Evolutionary conservation across 2,797 vertebrate species (phyloP).

Genomic region (Pteronotus mesoamericanus): DNA sequence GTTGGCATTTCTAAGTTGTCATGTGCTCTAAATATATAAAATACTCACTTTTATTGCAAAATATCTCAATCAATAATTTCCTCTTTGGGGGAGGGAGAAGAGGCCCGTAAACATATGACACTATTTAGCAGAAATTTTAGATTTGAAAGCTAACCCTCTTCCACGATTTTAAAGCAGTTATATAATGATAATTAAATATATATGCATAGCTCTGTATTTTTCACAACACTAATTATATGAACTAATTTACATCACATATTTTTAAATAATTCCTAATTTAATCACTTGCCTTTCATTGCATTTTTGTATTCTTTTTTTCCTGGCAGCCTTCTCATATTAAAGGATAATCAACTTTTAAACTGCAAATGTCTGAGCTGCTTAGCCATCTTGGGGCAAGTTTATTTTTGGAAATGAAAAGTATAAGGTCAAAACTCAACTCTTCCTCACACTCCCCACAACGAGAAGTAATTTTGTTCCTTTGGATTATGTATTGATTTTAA

Average conservation of each 20-base stretch:
- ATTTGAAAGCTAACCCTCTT: neutral
- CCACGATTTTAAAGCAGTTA: neutral
- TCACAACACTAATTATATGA: neutral
- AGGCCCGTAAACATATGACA: neutral
- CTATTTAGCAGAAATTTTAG: neutral
- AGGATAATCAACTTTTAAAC: slow-evolving; percentile 34
- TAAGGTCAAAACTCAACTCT: slow-evolving; percentile 46
- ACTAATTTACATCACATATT: neutral
- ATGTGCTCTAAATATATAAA: neutral
- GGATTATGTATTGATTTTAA: slow-evolving; percentile 54
- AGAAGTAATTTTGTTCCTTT: slow-evolving; percentile 48
- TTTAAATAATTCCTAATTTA: neutral
- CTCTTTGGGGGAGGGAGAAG: neutral
- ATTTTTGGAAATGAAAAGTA: slow-evolving; percentile 1
- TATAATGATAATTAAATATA: neutral
- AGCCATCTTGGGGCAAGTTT: neutral
- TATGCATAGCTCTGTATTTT: neutral
- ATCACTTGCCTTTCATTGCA: neutral
- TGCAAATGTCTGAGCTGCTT: neutral
- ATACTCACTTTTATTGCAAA: neutral
- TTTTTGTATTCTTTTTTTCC: neutral
- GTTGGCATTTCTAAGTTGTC: neutral
- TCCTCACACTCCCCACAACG: neutral
- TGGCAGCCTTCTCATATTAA: neutral
- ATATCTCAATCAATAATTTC: neutral